Conservation (phyloP, 2,113 vertebrate genomes). For the Formicarius rufipectus region DNA sequence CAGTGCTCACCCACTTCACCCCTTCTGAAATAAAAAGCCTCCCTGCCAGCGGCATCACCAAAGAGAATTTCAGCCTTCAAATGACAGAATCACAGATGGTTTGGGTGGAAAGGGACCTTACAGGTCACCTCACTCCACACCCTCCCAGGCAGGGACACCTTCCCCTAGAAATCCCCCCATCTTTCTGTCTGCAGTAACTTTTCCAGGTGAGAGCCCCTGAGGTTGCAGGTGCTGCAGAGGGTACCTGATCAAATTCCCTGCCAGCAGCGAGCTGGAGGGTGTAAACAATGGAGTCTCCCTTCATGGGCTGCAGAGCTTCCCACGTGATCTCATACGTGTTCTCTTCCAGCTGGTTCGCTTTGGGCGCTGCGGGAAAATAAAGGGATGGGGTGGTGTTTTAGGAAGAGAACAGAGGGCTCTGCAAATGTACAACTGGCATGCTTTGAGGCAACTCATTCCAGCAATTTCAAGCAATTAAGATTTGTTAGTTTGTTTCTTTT, state of each 20-base stretch:
- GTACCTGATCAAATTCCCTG: constrained; percentile 79
- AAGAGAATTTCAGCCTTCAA: too few species aligned
- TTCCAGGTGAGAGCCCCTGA: fast-evolving
- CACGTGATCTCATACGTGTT: constrained; percentile 78
- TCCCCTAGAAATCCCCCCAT: not conserved
- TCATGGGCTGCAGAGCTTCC: constrained; percentile 80
- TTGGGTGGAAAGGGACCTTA: too few species aligned
- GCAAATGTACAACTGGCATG: not conserved
- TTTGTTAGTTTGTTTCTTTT: not conserved
- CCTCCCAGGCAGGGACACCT: not conserved
- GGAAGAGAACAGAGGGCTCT: not conserved
- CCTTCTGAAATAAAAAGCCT: too few species aligned
- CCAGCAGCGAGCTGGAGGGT: constrained; percentile 78
- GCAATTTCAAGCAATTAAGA: not conserved
- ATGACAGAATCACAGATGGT: too few species aligned
- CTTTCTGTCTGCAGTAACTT: not conserved
- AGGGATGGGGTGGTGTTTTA: not conserved
- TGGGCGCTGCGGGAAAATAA: constrained; percentile 70
- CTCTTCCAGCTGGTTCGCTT: constrained; percentile 71
- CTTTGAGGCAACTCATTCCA: not conserved
- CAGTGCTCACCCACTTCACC: too few species aligned
- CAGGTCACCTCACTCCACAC: too few species aligned
- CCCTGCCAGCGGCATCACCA: too few species aligned
- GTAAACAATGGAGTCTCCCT: constrained; percentile 82
- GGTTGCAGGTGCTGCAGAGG: not conserved